These are phyloP conservation scores for Saxicola maurus DNA, from an alignment of 2,797 vertebrate species.

Conservation along the genomic window DNA sequence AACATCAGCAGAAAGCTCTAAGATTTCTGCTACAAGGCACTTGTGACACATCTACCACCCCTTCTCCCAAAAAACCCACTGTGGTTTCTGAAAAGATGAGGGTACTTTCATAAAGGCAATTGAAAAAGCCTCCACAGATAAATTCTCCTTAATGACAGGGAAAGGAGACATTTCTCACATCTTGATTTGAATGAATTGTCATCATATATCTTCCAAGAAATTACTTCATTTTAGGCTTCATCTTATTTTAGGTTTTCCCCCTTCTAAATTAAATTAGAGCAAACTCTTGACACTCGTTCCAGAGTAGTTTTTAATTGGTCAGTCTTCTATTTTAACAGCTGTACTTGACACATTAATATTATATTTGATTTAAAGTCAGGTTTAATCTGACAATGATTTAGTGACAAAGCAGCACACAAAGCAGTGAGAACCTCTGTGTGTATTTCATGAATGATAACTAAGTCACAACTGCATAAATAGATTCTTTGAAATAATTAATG, in stretches of 20 bases:
- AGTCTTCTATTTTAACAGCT: not conserved
- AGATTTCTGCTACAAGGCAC: not conserved
- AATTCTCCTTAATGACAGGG: not conserved
- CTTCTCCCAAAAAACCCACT: not conserved
- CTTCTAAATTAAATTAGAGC: not conserved
- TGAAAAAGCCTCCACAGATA: not conserved
- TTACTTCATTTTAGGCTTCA: not conserved
- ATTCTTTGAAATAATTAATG: not conserved
- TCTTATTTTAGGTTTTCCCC: not conserved
- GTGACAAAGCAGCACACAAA: not conserved
- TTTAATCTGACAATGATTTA: not conserved
- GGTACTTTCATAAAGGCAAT: not conserved
- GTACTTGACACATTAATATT: not conserved
- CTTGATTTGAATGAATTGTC: not conserved
- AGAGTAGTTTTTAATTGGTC: not conserved
- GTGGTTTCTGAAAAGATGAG: not conserved
- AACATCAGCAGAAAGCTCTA: not conserved
- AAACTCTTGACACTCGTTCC: not conserved
- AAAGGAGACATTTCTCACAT: not conserved
- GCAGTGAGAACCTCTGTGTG: not conserved
- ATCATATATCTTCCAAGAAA: not conserved
- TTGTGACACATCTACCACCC: fast-evolving
- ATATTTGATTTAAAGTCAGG: not conserved
- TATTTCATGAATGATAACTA: not conserved
- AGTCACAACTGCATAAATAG: not conserved